Evolutionary conservation across 2,888 invertebrate genomes (phyloP).

Genomic region (Agrilus cyanescens): DNA sequence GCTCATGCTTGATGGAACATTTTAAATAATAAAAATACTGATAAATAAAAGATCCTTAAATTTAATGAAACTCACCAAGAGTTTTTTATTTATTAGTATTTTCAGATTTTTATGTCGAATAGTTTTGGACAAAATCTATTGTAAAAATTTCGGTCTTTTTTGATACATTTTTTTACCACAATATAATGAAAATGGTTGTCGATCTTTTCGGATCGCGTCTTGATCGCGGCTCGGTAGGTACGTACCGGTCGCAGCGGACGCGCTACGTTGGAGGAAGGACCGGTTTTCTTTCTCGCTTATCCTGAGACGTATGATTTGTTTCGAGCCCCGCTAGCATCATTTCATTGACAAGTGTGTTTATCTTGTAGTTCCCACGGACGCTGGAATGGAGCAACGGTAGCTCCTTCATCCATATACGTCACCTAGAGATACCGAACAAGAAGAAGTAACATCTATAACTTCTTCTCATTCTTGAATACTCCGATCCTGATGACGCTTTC

Average conservation of each 20-base stretch:
- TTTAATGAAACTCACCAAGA: no score
- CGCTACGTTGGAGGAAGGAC: background rate
- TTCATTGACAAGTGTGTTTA: constrained; percentile 25
- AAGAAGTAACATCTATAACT: constrained; percentile 1
- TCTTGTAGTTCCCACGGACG: constrained; percentile 24
- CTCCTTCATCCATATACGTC: constrained; percentile 22
- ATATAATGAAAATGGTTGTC: no score
- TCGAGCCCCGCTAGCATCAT: constrained; percentile 14
- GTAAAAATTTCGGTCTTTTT: no score
- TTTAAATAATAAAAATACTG: no score
- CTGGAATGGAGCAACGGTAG: constrained; percentile 21
- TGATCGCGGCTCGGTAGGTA: constrained; percentile 5
- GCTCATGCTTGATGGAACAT: no score
- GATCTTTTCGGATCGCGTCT: background rate
- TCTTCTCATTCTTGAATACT: no score
- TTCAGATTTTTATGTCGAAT: no score
- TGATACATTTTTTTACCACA: no score
- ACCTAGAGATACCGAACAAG: constrained; percentile 19
- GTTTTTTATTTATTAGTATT: no score
- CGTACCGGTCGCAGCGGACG: constrained; percentile 11
- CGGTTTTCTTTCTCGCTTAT: background rate
- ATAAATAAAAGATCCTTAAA: no score
- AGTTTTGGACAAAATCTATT: no score
- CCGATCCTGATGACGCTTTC: no score
- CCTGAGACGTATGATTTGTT: constrained; percentile 18